Base-by-base conservation (phyloP, 2,888 invertebrate genomes). In the Mantis religiosa region DNA sequence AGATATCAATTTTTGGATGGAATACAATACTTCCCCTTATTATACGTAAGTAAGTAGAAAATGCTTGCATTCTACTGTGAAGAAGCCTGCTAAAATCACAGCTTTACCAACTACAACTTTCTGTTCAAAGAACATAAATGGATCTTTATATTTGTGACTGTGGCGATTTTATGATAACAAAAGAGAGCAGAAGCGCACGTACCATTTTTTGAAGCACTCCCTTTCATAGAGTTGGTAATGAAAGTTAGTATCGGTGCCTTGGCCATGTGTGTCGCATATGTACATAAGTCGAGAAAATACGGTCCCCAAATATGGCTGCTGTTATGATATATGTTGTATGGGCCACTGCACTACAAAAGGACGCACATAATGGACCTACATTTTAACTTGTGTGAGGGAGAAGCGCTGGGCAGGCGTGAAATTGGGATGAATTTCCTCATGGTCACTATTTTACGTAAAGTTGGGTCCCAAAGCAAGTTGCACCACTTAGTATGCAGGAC, bases 391-490 rank as follows among this genome's bases (percentile, higher is more conserved):
- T 9, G 71, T 71, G 54, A 20, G 25, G 30, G 25, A 28, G 85
- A 9, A 15, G 54, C 25, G 20, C 9, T 30, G 54, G 86, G 28
- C 86, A 81, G 27, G 47, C 88, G 71, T 88, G 88, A 88, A 88
- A 88, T 88, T 88, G 88, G 88, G 88, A 88, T 88, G 88, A 84
- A 84, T 88, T 88, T 88, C 83, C 88, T 88, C 27, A 88, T 84
- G 83, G 83, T 28, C 84, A 88, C 27, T 84, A 88, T 84, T 88
- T 87, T n/a, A 87, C 86, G 86, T 86, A 81, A 30, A 86, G 71
- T 86, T 81, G 81, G 81, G 71, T 84, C 71, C 86, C 71, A 86
- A 86, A 86, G 86, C 81, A 86, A 86, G 81, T 30, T 71, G 28
- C 6, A 28, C 86, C 28, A 54, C 54, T 54, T 71, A 71, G 54